Evolutionary conservation across 2,797 vertebrate genomes (phyloP).

Genomic region (Anguilla anguilla): DNA sequence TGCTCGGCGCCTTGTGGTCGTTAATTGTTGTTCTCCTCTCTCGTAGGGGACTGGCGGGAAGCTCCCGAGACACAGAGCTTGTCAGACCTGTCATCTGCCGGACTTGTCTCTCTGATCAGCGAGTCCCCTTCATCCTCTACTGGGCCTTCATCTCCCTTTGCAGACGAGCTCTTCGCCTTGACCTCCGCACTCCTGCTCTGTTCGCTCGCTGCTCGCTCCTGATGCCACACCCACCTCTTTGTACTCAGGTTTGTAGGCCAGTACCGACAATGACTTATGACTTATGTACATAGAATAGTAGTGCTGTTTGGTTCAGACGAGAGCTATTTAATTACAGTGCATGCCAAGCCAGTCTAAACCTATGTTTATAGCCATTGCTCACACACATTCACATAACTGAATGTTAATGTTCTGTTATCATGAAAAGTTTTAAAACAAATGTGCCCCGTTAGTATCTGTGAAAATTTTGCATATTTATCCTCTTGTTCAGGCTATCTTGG

Average conservation of each 20-base stretch:
- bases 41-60: background rate
- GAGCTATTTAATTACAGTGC: background rate
- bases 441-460: background rate
- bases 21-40: background rate
- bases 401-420: background rate
- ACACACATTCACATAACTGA: background rate
- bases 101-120: background rate
- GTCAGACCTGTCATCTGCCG: background rate
- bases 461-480: background rate
- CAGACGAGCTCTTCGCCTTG: background rate
- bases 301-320: background rate
- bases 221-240: background rate
- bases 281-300: background rate
- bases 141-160: background rate
- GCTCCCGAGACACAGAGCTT: background rate
- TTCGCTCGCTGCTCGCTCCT: constrained; percentile 36
- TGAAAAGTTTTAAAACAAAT: background rate
- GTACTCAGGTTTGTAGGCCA: background rate
- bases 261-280: background rate
- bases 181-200: background rate
- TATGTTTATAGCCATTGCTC: background rate
- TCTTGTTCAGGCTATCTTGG: background rate
- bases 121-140: background rate
- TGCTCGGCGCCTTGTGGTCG: background rate
- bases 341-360: background rate